Base-by-base conservation (phyloP, 1,140 invertebrate genomes). In the Drosophila miranda region DNA sequence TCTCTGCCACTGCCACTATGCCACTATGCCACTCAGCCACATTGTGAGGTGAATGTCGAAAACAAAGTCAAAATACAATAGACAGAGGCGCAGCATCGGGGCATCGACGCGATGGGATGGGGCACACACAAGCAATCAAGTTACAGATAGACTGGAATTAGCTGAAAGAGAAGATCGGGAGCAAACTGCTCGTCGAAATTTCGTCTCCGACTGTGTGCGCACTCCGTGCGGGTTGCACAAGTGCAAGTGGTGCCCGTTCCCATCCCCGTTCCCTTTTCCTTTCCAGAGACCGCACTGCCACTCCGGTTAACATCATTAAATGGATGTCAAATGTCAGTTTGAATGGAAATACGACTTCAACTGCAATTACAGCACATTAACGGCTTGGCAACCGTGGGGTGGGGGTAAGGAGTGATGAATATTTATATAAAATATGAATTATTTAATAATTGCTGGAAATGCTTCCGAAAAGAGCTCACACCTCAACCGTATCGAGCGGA, bases 311-410 rank as follows among this genome's bases (percentile, higher is more conserved):
- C 48, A 66, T 58, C 46, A 41, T 41, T 28, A 41, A 14, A 42
- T 14, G 14, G 48, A 70, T 77, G 76, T 84, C 73, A 84, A 70
- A 80, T 86, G 81, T 86, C 76, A 84, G 67, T 64, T 73, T 64
- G 43, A 57, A 57, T 64, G 14, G 78, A 41, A 83, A 71, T 75
- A 64, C 59, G 61, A 71, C 71, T 82, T 71, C 61, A 83, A 83
- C 73, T 84, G 62, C 74, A 76, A 52, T 84, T 79, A 75, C 59
- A 57, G 53, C 69, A 69, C 55, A 73, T 63, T 72, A 63, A 62
- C 23, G 38, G 50, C 23, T 54, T 13, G 6, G 9, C 1, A 44
- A 8, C 13, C n/a, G 13, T 41, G 14, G 30, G 44, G 30, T 30
- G 14, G 56, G 19, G 19, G 19, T 19, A 19, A 19, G 19, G 19